These are phyloP conservation scores for Alligator mississippiensis DNA, from an alignment of 2,113 vertebrate genomes.

Conservation along the genomic window DNA sequence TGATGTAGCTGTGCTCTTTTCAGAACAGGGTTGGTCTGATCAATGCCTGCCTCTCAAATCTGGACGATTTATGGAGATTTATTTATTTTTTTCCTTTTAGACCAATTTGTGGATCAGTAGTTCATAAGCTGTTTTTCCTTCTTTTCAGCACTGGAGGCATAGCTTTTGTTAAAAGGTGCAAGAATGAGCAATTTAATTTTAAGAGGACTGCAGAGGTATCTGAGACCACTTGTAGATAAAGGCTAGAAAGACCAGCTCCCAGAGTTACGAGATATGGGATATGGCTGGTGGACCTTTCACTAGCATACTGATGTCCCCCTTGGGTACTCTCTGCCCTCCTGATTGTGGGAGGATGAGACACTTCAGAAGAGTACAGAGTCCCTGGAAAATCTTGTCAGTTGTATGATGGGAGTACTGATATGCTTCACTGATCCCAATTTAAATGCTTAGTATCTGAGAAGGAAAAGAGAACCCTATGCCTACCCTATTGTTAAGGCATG, in stretches of 20 bases:
- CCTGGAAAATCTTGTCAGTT: neutral
- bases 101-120: neutral
- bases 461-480: no score
- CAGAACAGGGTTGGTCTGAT: neutral
- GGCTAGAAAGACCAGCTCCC: neutral
- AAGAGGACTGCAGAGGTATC: neutral
- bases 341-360: rapidly evolving
- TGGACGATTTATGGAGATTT: neutral
- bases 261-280: neutral
- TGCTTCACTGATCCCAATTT: neutral
- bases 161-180: neutral
- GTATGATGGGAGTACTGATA: neutral
- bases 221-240: neutral
- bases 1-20: neutral
- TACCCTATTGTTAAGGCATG: neutral
- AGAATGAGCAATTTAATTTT: neutral
- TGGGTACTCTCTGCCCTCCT: neutral
- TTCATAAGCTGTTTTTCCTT: neutral
- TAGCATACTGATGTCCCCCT: neutral
- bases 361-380: neutral
- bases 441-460: neutral
- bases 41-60: neutral
- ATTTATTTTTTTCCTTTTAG: rapidly evolving
- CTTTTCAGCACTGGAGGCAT: neutral
- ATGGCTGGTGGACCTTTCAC: neutral